phyloP scores from a whole-genome alignment of 2,797 vertebrate species.

The Xyrichtys novacula region DNA sequence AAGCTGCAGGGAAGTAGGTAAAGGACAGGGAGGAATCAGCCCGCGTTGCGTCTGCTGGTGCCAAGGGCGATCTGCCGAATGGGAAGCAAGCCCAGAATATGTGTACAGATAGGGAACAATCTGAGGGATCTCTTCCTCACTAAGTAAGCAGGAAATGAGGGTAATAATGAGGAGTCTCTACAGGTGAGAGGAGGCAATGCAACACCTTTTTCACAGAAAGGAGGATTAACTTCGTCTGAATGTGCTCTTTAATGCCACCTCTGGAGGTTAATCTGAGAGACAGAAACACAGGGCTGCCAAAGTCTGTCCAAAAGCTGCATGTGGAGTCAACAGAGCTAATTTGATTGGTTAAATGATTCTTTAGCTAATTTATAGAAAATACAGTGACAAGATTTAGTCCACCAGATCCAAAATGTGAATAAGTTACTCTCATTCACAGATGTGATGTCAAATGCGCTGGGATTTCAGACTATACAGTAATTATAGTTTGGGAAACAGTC shows the following conservation, averaged over 20 bases:
- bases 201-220: conserved; percentile 33
- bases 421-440: too few relatives aligned
- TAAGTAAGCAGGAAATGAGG: conserved; percentile 49
- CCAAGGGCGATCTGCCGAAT: conserved; percentile 74
- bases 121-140: conserved; percentile 51
- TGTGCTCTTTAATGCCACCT: conserved; percentile 34
- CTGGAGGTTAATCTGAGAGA: conserved; percentile 20
- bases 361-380: background rate
- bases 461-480: too few relatives aligned
- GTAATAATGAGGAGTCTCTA: conserved; percentile 47
- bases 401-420: too few relatives aligned
- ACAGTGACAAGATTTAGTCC: background rate
- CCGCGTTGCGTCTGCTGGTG: conserved; percentile 49
- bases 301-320: conserved; percentile 21
- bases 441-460: too few relatives aligned
- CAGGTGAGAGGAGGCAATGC: conserved; percentile 54
- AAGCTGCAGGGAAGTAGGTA: conserved; percentile 67
- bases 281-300: conserved; percentile 17
- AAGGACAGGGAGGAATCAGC: conserved; percentile 66
- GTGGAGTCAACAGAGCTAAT: background rate
- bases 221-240: conserved; percentile 55
- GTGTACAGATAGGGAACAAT: conserved; percentile 67
- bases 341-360: background rate
- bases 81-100: conserved; percentile 77
- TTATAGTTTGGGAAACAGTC: too few relatives aligned